These are phyloP conservation scores for Alethe diademata DNA, from an alignment of 2,113 vertebrate genomes.

Conservation along the genomic window DNA sequence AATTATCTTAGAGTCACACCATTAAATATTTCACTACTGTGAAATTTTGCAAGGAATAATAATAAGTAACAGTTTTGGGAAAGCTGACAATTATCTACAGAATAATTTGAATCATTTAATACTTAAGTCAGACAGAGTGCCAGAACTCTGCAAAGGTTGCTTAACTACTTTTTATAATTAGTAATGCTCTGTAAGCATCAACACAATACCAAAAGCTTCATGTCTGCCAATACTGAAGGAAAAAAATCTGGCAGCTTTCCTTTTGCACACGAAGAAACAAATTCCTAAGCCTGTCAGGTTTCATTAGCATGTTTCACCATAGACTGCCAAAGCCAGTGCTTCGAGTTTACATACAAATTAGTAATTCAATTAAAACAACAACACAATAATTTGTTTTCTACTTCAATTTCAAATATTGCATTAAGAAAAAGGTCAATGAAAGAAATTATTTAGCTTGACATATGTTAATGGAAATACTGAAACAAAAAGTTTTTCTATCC, in stretches of 20 bases:
- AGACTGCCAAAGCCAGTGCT: neutral
- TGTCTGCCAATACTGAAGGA: neutral
- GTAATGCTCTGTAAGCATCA: conserved; percentile 20
- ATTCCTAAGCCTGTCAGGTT: conserved; percentile 3
- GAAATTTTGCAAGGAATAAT: neutral
- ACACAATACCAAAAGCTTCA: neutral
- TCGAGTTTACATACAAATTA: neutral
- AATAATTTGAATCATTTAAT: neutral
- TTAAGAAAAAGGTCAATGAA: neutral
- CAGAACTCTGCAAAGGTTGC: neutral
- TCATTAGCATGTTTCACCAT: neutral
- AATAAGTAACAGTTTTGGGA: neutral
- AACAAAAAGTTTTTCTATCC: neutral
- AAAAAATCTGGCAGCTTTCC: neutral
- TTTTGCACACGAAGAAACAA: neutral
- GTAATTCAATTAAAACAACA: conserved; percentile 12
- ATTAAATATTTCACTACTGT: neutral
- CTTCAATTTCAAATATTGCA: neutral
- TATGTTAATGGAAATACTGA: neutral
- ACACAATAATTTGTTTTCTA: neutral
- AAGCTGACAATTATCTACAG: neutral
- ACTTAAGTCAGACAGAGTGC: neutral
- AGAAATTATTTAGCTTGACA: neutral
- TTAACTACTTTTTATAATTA: conserved; percentile 48
- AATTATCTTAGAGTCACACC: neutral